Evolutionary conservation across 2,113 vertebrate species (phyloP).

Genomic region (Mustela lutreola): DNA sequence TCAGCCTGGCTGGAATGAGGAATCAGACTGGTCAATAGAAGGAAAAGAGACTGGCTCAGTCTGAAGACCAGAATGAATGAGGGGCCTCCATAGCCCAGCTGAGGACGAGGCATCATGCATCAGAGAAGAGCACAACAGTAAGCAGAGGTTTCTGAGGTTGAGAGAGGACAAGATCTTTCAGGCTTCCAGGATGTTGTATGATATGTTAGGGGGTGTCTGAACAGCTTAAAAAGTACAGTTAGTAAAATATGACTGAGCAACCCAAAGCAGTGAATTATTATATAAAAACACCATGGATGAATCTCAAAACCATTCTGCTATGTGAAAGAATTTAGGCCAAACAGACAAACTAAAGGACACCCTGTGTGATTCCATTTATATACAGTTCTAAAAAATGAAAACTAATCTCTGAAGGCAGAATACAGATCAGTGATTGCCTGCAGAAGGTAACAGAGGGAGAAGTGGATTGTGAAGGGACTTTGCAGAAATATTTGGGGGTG

Average conservation of each 20-base stretch:
- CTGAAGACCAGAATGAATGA: neutral
- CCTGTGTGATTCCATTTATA: neutral
- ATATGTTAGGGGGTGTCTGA: neutral
- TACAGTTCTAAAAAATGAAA: slow-evolving; percentile 27
- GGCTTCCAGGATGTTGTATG: neutral
- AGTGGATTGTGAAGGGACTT: neutral
- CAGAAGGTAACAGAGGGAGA: no score
- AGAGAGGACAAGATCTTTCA: neutral
- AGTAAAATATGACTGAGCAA: slow-evolving; percentile 11
- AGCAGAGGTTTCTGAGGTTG: neutral
- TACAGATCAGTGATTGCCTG: neutral
- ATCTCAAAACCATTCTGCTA: neutral
- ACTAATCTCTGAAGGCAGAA: neutral
- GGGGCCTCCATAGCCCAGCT: neutral
- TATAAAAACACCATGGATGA: no score
- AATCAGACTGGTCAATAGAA: neutral
- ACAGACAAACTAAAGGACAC: neutral
- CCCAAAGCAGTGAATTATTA: neutral
- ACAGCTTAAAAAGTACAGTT: neutral
- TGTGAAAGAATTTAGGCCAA: neutral
- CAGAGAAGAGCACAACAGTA: neutral
- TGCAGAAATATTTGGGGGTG: neutral
- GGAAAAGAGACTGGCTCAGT: neutral
- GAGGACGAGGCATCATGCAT: neutral
- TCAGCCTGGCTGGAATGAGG: neutral